These are phyloP conservation scores for Podabrus alpinus DNA, from an alignment of 2,888 invertebrate species.

Conservation along the genomic window DNA sequence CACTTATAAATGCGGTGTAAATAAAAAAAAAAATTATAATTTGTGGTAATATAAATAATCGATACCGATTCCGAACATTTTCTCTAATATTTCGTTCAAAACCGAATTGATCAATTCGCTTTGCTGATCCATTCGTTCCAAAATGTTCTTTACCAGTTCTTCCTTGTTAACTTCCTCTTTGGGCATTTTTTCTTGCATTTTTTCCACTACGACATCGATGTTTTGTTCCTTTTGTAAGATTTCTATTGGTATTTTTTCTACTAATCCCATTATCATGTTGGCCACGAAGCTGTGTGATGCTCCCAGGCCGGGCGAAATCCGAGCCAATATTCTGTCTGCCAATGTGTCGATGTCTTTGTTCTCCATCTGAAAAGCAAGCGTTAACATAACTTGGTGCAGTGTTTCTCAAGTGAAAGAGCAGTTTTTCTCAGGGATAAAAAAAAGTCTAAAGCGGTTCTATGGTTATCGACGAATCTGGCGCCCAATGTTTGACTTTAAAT, in stretches of 20 bases:
- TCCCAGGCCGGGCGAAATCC: conserved; percentile 9
- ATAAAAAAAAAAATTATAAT: conserved; percentile 16
- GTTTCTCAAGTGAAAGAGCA: not conserved
- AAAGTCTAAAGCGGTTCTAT: no score
- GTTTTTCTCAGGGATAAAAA: not conserved
- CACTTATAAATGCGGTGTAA: conserved; percentile 5
- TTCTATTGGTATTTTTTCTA: conserved; percentile 36
- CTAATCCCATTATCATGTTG: conserved; percentile 40
- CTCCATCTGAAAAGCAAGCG: not conserved
- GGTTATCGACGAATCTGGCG: no score
- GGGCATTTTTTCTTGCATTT: conserved; percentile 16
- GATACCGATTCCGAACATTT: conserved; percentile 46
- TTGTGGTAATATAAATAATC: conserved; percentile 48
- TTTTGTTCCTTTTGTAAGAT: conserved; percentile 30
- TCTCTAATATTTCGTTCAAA: conserved; percentile 43
- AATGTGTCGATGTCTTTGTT: not conserved
- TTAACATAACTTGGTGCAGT: not conserved
- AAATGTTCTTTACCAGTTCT: conserved; percentile 27
- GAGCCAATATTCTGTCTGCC: not conserved
- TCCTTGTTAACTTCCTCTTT: conserved; percentile 34
- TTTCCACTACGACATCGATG: conserved; percentile 31
- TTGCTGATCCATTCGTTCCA: conserved; percentile 10
- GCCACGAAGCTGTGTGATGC: conserved; percentile 41
- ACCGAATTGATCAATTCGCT: conserved; percentile 39
- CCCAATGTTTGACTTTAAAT: no score